Evolutionary conservation across 2,888 invertebrate species (phyloP).

Genomic region (Eubasilissa splendida): DNA sequence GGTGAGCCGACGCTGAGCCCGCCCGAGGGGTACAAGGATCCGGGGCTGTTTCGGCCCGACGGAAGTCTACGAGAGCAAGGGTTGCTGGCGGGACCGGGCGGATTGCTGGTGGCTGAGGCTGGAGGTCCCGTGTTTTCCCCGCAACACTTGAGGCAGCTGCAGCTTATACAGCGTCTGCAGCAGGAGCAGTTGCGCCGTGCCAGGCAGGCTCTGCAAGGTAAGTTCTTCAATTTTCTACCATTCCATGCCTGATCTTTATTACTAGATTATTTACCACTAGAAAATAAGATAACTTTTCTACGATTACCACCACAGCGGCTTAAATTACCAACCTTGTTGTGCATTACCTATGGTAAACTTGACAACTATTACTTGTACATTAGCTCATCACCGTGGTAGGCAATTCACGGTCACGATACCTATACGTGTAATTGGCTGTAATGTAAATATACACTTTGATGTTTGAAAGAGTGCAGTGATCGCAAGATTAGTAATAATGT

Average conservation of each 20-base stretch:
- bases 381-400: too few species aligned
- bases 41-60: conserved; percentile 77
- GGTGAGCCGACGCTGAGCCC: conserved; percentile 91
- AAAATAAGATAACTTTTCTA: too few species aligned
- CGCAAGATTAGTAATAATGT: too few species aligned
- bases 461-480: too few species aligned
- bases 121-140: conserved; percentile 77
- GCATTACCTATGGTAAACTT: too few species aligned
- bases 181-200: conserved; percentile 75
- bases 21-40: conserved; percentile 93
- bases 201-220: conserved; percentile 61
- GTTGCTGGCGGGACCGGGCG: conserved; percentile 68
- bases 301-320: too few species aligned
- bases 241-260: not conserved
- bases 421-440: too few species aligned
- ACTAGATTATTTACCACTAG: too few species aligned
- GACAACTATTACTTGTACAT: too few species aligned
- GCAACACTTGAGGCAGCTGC: conserved; percentile 75
- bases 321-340: too few species aligned
- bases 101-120: conserved; percentile 71
- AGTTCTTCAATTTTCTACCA: not conserved
- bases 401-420: too few species aligned
- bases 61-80: conserved; percentile 73
- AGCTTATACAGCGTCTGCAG: conserved; percentile 77
- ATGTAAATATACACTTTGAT: too few species aligned